phyloP scores from a whole-genome alignment of 2,113 vertebrate species.

The Muntiacus reevesi region DNA sequence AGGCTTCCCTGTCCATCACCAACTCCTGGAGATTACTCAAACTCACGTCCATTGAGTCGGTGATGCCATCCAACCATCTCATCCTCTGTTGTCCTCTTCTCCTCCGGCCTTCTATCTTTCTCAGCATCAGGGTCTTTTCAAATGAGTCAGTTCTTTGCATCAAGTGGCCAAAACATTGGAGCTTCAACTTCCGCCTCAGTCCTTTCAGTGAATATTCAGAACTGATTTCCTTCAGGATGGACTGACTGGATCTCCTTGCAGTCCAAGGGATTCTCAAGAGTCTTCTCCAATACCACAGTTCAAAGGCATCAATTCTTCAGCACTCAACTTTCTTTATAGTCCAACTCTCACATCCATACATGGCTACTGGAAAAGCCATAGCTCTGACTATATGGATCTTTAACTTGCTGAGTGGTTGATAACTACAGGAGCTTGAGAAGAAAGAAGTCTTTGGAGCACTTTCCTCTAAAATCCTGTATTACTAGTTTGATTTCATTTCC shows the following conservation, averaged over 20 bases:
- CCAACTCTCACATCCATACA: background rate
- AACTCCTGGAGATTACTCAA: background rate
- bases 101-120: background rate
- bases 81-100: background rate
- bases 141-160: background rate
- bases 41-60: fast-evolving
- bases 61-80: background rate
- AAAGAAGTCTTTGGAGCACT: background rate
- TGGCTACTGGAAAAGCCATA: background rate
- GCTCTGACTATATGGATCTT: background rate
- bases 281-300: background rate
- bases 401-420: background rate
- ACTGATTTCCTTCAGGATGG: background rate
- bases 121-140: background rate
- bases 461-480: background rate
- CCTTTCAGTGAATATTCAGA: background rate
- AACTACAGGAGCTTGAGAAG: background rate
- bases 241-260: background rate
- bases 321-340: background rate
- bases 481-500: background rate
- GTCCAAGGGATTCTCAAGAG: background rate
- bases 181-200: background rate
- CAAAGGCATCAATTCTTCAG: background rate
- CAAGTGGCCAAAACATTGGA: background rate
- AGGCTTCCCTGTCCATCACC: background rate